Percentiles rank a stretch among this genome's conserved stretches.
phyloP scores from a whole-genome alignment of 2,113 vertebrate genomes.

The Aphelocoma coerulescens region DNA sequence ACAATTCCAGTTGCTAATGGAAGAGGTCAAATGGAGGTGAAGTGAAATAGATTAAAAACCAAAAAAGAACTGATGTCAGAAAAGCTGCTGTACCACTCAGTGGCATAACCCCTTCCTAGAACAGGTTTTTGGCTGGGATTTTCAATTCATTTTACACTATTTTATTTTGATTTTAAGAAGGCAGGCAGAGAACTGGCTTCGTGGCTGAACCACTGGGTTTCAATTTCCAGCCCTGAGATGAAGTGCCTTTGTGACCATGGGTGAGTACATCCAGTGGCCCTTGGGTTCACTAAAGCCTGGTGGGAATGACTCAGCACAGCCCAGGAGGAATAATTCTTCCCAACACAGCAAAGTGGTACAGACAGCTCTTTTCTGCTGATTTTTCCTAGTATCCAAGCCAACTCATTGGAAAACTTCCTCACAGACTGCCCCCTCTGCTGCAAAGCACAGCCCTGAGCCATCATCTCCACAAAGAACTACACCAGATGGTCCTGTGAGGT shows the following conservation, averaged over 20 bases:
- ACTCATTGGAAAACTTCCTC: neutral
- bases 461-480: neutral
- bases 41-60: neutral
- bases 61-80: neutral
- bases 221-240: neutral
- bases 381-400: neutral
- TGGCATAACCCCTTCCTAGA: neutral
- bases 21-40: slow-evolving; percentile 16
- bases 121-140: neutral
- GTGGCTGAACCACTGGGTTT: neutral
- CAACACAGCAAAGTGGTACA: neutral
- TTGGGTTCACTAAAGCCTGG: neutral
- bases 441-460: neutral
- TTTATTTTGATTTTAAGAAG: neutral
- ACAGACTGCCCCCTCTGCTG: neutral
- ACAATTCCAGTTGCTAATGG: slow-evolving; percentile 8
- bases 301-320: neutral
- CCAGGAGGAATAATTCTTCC: neutral
- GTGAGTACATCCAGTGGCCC: neutral
- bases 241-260: neutral
- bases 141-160: neutral
- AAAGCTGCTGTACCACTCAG: neutral
- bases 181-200: neutral
- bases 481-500: neutral
- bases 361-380: neutral